Evolutionary conservation across 2,888 invertebrate genomes (phyloP), one percentile per base, ranked within the genome.

Genomic region (Nomada goodeniana): DNA sequence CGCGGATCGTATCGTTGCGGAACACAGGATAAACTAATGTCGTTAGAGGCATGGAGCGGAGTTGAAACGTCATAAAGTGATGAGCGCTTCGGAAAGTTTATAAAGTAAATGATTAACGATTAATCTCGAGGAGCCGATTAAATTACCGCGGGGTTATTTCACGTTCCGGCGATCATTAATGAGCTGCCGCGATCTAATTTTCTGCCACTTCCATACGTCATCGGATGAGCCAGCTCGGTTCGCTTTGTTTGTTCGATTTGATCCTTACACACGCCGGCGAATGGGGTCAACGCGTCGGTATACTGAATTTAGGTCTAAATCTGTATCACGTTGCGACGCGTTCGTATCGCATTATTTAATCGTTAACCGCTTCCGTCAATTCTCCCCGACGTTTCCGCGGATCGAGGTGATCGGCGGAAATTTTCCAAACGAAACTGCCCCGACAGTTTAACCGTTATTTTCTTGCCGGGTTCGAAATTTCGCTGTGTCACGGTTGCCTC

Each of bases 101-200:
- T 47, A 20, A n/a, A 67, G 26, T 11, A 55, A 57, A 61, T 9
- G 61, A 75, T 68, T 57, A 55, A 55, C 61, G 67, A 75, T 74
- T 53, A 55, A 50, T 50, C 26, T 23, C 26, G 50, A 42, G 55
- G 26, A 23, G 15, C n/a, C 53, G 74, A 74, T 75, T 61, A 53
- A 55, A 75, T 67, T 74, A 74, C 53, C 67, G 67, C 67, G 60
- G 20, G 1, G 60, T 26, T 67, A 57, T 72, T 80, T 69, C 80
- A 59, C 74, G 80, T 70, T 9, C 61, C 44, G 29, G n/a, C 57
- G 61, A 60, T 60, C 68, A 42, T 72, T 76, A 76, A 72, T 65
- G 67, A 81, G 72, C 60, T 52, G 44, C n/a, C 61, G 63, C 70
- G 69, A 82, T 80, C 75, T 82, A 81, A 82, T 82, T 76, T 82